phyloP scores from a whole-genome alignment of 1,140 invertebrate species.

The Phenacoccus solenopsis region DNA sequence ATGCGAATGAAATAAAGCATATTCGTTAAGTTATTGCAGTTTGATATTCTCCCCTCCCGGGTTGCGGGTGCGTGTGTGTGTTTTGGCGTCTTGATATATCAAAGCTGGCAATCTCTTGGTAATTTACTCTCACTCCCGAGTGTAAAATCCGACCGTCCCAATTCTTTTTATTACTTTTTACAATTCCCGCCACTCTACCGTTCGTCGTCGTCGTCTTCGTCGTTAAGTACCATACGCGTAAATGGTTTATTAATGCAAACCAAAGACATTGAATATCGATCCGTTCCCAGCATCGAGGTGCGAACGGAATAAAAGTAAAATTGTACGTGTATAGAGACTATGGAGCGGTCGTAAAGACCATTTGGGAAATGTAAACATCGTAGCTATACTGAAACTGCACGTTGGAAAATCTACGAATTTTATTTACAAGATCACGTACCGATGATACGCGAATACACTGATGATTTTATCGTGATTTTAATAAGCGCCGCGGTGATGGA shows the following conservation, averaged over 20 bases:
- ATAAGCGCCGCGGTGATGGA: too few relatives aligned
- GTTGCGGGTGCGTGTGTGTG: background rate
- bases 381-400: too few relatives aligned
- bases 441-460: too few relatives aligned
- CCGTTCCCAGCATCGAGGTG: background rate
- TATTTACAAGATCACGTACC: too few relatives aligned
- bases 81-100: background rate
- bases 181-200: background rate
- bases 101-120: background rate
- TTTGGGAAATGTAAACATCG: too few relatives aligned
- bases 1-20: background rate
- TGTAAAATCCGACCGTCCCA: background rate
- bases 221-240: background rate
- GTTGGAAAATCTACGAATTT: too few relatives aligned
- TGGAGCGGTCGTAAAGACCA: too few relatives aligned
- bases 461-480: too few relatives aligned
- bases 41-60: background rate
- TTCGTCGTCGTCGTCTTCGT: background rate
- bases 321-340: too few relatives aligned
- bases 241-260: too few relatives aligned
- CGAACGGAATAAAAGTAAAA: background rate
- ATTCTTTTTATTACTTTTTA: background rate
- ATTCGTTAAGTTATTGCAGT: background rate
- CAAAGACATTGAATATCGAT: too few relatives aligned
- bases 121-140: background rate